Percentiles rank a stretch among this genome's conserved stretches.
Evolutionary conservation across 1,140 invertebrate species (phyloP).

Genomic region (Hylyphantes graminicola): DNA sequence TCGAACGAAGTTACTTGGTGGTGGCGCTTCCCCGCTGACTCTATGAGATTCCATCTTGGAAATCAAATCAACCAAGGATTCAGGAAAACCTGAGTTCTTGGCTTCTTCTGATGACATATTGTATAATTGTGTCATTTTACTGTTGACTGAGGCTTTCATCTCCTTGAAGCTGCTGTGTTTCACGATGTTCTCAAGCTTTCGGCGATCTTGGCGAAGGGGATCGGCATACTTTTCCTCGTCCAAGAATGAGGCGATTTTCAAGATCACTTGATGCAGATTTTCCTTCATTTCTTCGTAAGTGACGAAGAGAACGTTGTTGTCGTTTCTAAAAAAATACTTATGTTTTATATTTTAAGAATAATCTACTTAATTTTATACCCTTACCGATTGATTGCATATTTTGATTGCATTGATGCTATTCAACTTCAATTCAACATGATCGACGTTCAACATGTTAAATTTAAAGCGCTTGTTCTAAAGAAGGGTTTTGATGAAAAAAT

Average conservation of each 20-base stretch:
- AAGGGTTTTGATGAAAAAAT: no score
- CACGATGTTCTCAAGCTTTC: conserved; percentile 16
- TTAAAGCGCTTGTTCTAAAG: no score
- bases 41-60: no score
- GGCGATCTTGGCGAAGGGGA: background rate
- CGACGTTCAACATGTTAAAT: no score
- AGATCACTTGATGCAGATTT: conserved; percentile 9
- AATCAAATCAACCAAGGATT: no score
- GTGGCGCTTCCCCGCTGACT: no score
- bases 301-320: conserved; percentile 66
- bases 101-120: conserved; percentile 13
- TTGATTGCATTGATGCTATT: no score
- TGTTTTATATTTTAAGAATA: no score
- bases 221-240: conserved; percentile 7
- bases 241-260: conserved; percentile 59
- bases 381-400: no score
- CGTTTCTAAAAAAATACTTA: conserved; percentile 51
- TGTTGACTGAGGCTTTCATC: conserved; percentile 35
- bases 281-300: conserved; percentile 63
- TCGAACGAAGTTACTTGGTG: background rate
- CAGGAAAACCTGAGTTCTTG: background rate
- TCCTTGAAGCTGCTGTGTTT: conserved; percentile 42
- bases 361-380: no score
- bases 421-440: no score
- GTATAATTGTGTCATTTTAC: conserved; percentile 1